Base-by-base conservation (phyloP, 2,797 vertebrate genomes). In the Cottoperca gobio region DNA sequence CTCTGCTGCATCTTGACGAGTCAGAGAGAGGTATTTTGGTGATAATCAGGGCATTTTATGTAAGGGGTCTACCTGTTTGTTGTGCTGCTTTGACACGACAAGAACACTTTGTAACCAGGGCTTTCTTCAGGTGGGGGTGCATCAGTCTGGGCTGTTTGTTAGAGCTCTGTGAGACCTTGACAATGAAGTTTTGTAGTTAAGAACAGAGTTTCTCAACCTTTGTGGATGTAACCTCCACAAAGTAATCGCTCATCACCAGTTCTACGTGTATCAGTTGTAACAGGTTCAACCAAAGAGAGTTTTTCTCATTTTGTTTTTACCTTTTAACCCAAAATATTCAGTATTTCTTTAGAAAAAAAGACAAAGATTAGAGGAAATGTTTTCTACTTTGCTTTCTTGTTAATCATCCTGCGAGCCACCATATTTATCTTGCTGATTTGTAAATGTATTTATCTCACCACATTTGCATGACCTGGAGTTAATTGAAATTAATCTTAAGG, bases 1-100 rank as follows among this genome's bases (percentile, higher is more conserved):
- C 84, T 85, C 53, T 65, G 54, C 76, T 33, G 37, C 55, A 86
- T 87, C 82, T 89, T 50, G 55, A 76, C 40, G n/a, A 78, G 60
- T 63, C 48, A 28, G 26, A 72, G 26, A 37, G 67, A 83, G 55
- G 58, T 63, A 70, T 83, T 88, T 83, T 40, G 26, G 52, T 71
- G 63, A 79, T 75, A 59, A 84, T 84, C 50, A 48, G 46, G 64
- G 2, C 46, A 37, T 78, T 78, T 86, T 60, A 75, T 75, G 33
- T 37, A 9, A 43, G 50, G 16, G 17, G 40, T 70, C 40, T 72
- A 65, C 52, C 49, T 89, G 50, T 76, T 71, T 66, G 60, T 61
- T 46, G 16, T 39, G 59, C 40, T 63, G 49, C 46, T 75, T 60
- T 53, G 49, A 73, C 62, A 42, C 13, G 57, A 81, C 45, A 57